Evolutionary conservation across 2,888 invertebrate genomes (phyloP).

Genomic region (Melanophora roralis): DNA sequence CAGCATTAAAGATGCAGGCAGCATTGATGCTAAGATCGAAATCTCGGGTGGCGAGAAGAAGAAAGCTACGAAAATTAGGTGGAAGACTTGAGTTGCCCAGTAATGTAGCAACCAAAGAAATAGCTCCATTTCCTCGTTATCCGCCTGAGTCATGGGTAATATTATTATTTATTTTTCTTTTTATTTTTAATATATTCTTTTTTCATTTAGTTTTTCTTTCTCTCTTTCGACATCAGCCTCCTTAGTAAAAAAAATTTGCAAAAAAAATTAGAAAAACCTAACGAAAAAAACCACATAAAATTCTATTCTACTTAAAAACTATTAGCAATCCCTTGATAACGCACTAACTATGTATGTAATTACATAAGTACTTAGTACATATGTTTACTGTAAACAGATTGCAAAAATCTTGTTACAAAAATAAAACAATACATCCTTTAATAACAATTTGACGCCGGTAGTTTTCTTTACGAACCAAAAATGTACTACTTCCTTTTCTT

Average conservation of each 20-base stretch:
- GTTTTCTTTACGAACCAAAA: too few species aligned
- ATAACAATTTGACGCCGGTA: too few species aligned
- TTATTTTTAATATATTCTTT: not conserved
- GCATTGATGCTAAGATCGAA: slow-evolving; percentile 94
- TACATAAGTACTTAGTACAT: too few species aligned
- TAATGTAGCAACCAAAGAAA: slow-evolving; percentile 91
- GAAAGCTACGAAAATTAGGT: slow-evolving; percentile 86
- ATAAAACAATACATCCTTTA: too few species aligned
- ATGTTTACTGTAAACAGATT: too few species aligned
- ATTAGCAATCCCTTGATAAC: slow-evolving; percentile 3
- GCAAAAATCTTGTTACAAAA: too few species aligned
- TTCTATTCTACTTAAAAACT: slow-evolving; percentile 59
- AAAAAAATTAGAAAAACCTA: slow-evolving; percentile 29
- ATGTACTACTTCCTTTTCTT: too few species aligned
- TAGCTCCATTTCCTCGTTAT: slow-evolving; percentile 91
- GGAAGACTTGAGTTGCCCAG: slow-evolving; percentile 89
- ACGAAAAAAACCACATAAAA: slow-evolving; percentile 55
- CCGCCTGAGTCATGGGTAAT: slow-evolving; percentile 87
- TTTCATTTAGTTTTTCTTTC: slow-evolving; percentile 15
- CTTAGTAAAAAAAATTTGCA: slow-evolving; percentile 21
- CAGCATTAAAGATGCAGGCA: slow-evolving; percentile 85
- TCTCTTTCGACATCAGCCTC: slow-evolving; percentile 51
- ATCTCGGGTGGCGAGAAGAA: slow-evolving; percentile 89
- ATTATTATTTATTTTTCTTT: slow-evolving; percentile 65
- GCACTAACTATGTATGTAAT: not conserved